Conservation (phyloP, 2,113 vertebrate genomes). For the Gymnorhina tibicen region DNA sequence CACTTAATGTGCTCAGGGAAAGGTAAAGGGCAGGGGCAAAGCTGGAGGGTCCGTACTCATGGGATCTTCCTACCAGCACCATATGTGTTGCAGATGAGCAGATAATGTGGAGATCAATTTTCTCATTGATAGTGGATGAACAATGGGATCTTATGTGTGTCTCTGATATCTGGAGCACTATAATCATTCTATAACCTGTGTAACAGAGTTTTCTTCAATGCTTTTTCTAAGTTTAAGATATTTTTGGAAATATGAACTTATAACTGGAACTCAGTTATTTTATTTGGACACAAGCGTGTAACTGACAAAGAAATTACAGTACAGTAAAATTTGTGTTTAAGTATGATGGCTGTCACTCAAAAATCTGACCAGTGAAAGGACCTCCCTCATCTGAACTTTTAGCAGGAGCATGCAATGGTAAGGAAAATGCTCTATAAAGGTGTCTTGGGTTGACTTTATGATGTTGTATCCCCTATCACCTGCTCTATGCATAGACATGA, state of each 20-base stretch:
- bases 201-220: neutral
- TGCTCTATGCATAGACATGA: too few species aligned
- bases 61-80: neutral
- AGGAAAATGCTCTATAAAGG: neutral
- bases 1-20: neutral
- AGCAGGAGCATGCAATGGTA: neutral
- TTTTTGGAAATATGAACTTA: neutral
- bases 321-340: neutral
- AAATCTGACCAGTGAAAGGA: neutral
- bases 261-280: neutral
- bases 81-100: neutral
- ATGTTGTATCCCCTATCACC: too few species aligned
- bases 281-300: neutral
- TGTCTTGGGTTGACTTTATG: too few species aligned
- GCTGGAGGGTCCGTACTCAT: neutral
- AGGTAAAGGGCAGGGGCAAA: neutral
- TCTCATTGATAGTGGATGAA: neutral
- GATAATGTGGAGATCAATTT: neutral
- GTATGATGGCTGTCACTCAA: neutral
- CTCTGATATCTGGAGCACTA: neutral
- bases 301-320: neutral
- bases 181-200: neutral
- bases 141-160: neutral
- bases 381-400: neutral
- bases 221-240: neutral